A percentile compares a stretch with the other conserved stretches of the same genome.
These are phyloP conservation scores for Hipposideros armiger DNA, from an alignment of 2,113 vertebrate genomes.

Conservation along the genomic window DNA sequence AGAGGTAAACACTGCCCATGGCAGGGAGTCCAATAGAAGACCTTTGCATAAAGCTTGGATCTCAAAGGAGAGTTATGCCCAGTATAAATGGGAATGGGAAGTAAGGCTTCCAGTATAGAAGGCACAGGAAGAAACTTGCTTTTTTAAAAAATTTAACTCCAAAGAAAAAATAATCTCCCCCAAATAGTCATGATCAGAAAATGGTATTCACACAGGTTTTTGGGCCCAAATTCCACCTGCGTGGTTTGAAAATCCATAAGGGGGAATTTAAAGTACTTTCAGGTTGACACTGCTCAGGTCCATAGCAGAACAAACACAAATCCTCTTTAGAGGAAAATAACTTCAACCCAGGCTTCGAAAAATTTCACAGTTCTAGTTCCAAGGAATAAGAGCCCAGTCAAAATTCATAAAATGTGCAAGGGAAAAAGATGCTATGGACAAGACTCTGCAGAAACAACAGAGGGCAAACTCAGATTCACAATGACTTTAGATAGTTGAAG, in stretches of 20 bases:
- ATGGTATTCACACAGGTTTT: neutral
- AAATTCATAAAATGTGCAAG: neutral
- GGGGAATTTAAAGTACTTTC: neutral
- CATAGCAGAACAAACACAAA: neutral
- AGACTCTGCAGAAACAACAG: neutral
- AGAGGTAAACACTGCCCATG: no score
- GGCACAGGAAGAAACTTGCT: neutral
- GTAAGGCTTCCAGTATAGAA: neutral
- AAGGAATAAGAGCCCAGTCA: neutral
- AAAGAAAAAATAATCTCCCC: neutral
- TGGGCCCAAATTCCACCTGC: neutral
- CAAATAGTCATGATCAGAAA: neutral
- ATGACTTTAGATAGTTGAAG: neutral
- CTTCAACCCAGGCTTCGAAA: neutral
- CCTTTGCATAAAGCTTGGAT: rapidly evolving
- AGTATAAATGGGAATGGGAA: neutral
- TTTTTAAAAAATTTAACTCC: neutral
- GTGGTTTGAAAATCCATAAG: neutral
- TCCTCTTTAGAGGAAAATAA: neutral
- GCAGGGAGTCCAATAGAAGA: neutral
- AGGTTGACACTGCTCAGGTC: neutral
- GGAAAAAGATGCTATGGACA: neutral
- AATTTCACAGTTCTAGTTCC: neutral
- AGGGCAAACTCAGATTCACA: neutral
- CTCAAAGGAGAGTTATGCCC: neutral